A percentile compares a stretch with the other conserved stretches of the same genome.
These are phyloP conservation scores for Anthopleura xanthogrammica DNA, from an alignment of 92 coral and sea anemone genomes.

Conservation along the genomic window DNA sequence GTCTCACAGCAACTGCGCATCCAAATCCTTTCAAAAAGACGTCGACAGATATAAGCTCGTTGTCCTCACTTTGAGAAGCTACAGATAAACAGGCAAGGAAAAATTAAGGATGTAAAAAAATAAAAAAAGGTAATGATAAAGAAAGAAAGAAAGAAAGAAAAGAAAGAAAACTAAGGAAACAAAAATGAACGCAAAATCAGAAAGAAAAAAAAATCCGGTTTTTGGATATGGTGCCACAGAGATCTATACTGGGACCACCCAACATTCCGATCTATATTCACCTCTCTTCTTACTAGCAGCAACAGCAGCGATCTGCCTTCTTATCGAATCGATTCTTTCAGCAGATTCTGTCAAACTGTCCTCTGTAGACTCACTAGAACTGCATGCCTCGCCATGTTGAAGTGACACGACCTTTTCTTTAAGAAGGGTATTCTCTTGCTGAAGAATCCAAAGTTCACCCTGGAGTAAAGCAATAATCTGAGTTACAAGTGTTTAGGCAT, in stretches of 20 bases:
- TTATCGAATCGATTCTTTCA: conserved; percentile 28
- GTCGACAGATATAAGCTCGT: conserved; percentile 35
- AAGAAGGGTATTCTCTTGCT: conserved; percentile 74
- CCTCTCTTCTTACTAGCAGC: conserved; percentile 24
- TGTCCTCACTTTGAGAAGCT: conserved; percentile 11
- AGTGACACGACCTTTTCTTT: conserved; percentile 65
- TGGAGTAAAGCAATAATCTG: conserved; percentile 35
- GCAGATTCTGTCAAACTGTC: conserved; percentile 50
- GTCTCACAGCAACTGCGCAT: conserved; percentile 16
- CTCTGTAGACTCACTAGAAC: conserved; percentile 60
- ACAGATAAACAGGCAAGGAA: background rate
- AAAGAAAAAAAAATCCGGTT: too few species aligned
- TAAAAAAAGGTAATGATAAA: background rate
- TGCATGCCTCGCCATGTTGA: conserved; percentile 47
- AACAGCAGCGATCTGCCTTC: conserved; percentile 33
- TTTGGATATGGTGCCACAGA: background rate
- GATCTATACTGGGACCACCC: background rate
- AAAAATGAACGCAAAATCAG: too few species aligned
- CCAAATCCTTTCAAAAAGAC: conserved; percentile 64
- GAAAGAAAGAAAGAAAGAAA: background rate
- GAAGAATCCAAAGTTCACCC: conserved; percentile 79
- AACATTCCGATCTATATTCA: background rate
- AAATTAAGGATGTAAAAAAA: background rate
- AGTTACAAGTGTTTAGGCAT: conserved; percentile 24
- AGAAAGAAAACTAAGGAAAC: too few species aligned